A percentile compares a stretch with the other conserved stretches of the same genome.
Evolutionary conservation across 2,888 invertebrate species (phyloP).

Genomic region (Mimachlamys varia): DNA sequence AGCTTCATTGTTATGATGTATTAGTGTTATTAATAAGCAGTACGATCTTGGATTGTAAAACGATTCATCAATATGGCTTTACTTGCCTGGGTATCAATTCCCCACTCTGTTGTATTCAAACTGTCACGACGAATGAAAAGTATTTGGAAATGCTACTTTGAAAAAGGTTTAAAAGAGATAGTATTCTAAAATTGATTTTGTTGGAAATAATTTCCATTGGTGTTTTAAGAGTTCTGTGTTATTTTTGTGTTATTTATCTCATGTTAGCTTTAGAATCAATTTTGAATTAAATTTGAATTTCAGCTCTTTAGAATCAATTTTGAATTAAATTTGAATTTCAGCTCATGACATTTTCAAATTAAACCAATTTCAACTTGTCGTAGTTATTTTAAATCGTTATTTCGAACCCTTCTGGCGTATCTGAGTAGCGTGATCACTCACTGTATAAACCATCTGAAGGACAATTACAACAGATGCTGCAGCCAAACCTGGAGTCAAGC

Average conservation of each 20-base stretch:
- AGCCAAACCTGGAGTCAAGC: no score
- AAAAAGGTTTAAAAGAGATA: neutral
- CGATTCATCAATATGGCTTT: conserved; percentile 34
- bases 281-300: no score
- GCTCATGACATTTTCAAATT: neutral
- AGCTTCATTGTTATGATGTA: conserved; percentile 16
- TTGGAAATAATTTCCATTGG: neutral
- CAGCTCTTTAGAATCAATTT: neutral
- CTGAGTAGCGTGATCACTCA: neutral
- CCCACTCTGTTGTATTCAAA: neutral
- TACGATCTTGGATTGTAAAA: neutral
- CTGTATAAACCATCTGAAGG: neutral
- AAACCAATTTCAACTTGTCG: neutral
- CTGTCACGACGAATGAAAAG: neutral
- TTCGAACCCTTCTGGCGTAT: neutral
- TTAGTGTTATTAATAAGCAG: conserved; percentile 21
- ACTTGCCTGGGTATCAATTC: neutral
- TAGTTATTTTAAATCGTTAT: neutral
- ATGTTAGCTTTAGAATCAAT: neutral
- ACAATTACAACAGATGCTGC: neutral
- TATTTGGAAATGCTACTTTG: neutral
- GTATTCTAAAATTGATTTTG: neutral
- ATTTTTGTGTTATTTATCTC: neutral
- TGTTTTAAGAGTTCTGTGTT: neutral
- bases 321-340: neutral